These are phyloP conservation scores for Coilia nasus DNA, from an alignment of 2,797 vertebrate genomes.

Conservation along the genomic window DNA sequence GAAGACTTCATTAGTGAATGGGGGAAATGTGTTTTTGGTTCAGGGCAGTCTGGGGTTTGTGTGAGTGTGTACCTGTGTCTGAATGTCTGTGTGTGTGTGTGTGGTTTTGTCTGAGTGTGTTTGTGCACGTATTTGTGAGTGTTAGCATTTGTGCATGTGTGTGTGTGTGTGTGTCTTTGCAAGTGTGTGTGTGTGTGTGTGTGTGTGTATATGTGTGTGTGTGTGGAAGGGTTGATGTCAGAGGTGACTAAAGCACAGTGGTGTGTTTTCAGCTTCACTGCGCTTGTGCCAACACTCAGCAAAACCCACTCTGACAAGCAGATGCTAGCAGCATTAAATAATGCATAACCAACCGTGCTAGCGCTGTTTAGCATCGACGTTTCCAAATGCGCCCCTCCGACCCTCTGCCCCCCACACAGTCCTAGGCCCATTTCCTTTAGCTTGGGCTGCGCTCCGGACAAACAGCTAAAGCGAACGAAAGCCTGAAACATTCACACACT, in stretches of 20 bases:
- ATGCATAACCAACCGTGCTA: not conserved
- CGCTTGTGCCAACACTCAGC: slow-evolving; percentile 9
- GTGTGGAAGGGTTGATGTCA: not conserved
- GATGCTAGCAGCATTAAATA: not conserved
- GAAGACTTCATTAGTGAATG: slow-evolving; percentile 16
- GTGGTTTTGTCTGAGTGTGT: slow-evolving; percentile 7
- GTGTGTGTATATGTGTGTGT: not conserved
- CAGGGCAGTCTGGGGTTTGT: slow-evolving; percentile 15
- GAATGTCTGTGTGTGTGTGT: slow-evolving; percentile 6
- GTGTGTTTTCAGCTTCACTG: not conserved
- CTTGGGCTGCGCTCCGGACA: not conserved
- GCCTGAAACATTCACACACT: not conserved
- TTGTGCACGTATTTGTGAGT: not conserved
- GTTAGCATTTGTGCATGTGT: not conserved
- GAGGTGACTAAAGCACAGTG: not conserved
- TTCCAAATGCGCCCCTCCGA: not conserved
- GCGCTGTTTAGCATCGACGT: not conserved
- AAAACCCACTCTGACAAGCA: slow-evolving; percentile 9
- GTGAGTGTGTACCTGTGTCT: not conserved
- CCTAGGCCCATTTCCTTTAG: not conserved
- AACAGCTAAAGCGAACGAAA: not conserved
- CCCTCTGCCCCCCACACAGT: not conserved
- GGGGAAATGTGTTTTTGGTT: slow-evolving; percentile 17
- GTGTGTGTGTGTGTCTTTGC: too few species aligned
- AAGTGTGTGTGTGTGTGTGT: not conserved